Conservation (phyloP, 2,888 invertebrate genomes). For the Cheilosia vernalis region DNA sequence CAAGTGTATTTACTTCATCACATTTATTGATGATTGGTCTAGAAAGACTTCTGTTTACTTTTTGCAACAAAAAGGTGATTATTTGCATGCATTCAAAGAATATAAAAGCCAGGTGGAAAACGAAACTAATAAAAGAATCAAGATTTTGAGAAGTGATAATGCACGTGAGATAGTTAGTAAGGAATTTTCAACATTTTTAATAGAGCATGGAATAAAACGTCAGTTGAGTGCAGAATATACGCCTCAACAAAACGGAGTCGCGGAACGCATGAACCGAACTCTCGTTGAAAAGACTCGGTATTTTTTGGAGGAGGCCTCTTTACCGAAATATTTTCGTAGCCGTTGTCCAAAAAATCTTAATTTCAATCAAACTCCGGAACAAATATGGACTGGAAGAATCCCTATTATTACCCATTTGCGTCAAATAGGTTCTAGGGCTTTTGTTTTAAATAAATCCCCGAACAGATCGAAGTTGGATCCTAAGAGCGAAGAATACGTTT, state of each 20-base stretch:
- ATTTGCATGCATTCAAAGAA: background rate
- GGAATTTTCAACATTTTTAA: too few relatives aligned
- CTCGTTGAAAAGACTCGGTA: background rate
- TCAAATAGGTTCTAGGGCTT: conserved; percentile 45
- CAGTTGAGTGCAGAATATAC: too few relatives aligned
- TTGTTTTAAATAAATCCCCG: conserved; percentile 39
- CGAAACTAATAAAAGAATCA: background rate
- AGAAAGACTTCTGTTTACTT: background rate
- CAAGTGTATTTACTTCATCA: background rate
- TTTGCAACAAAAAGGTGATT: conserved; percentile 3
- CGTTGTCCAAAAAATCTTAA: conserved; percentile 43
- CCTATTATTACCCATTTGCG: conserved; percentile 53
- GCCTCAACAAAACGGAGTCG: too few relatives aligned
- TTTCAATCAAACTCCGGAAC: conserved; percentile 44
- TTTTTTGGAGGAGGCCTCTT: conserved; percentile 72
- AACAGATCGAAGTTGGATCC: conserved; percentile 36
- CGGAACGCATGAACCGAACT: conserved; percentile 5
- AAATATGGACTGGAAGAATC: conserved; percentile 52
- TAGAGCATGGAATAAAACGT: too few relatives aligned
- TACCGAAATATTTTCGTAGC: conserved; percentile 69
- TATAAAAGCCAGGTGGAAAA: conserved; percentile 4
- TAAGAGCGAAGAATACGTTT: conserved; percentile 33
- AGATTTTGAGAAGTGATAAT: background rate
- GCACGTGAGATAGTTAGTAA: conserved; percentile 1
- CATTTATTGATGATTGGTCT: background rate